Conservation (phyloP, 1,140 invertebrate species). For the Geopemphigus sp. region DNA sequence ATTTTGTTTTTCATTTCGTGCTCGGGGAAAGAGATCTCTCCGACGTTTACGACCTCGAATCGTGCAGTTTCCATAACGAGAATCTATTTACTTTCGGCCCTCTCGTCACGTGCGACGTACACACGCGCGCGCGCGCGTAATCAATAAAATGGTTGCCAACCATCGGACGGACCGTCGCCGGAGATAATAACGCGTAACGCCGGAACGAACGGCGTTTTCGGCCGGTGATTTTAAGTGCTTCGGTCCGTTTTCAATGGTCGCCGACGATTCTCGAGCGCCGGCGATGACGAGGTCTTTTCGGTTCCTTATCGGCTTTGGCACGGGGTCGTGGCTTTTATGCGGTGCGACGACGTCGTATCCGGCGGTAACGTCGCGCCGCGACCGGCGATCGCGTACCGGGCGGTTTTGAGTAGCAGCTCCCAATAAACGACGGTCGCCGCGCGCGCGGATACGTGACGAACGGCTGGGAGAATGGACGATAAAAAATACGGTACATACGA, state of each 20-base stretch:
- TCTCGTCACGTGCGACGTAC: neutral
- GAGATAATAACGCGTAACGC: conserved; percentile 31
- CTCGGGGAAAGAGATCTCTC: too few relatives aligned
- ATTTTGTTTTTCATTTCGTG: conserved; percentile 22
- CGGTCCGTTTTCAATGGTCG: conserved; percentile 40
- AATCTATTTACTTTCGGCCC: conserved; percentile 38
- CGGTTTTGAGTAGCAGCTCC: too few relatives aligned
- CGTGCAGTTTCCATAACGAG: conserved; percentile 36
- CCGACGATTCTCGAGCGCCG: neutral
- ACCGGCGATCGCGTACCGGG: neutral
- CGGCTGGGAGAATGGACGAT: too few relatives aligned
- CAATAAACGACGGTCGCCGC: too few relatives aligned
- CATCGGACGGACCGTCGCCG: neutral
- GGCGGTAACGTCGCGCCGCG: neutral
- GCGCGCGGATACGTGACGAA: too few relatives aligned
- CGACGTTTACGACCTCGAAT: conserved; percentile 30
- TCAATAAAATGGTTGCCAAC: conserved; percentile 34
- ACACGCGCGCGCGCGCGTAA: too few relatives aligned
- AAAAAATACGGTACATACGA: too few relatives aligned
- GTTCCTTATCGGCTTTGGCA: conserved; percentile 43
- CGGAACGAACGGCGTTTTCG: conserved; percentile 40
- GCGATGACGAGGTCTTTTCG: neutral
- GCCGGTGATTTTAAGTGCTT: conserved; percentile 48
- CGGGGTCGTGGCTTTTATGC: conserved; percentile 34
- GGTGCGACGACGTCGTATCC: too few relatives aligned